Conservation (phyloP, 2,113 vertebrate genomes). For the Oostethus manadensis region DNA sequence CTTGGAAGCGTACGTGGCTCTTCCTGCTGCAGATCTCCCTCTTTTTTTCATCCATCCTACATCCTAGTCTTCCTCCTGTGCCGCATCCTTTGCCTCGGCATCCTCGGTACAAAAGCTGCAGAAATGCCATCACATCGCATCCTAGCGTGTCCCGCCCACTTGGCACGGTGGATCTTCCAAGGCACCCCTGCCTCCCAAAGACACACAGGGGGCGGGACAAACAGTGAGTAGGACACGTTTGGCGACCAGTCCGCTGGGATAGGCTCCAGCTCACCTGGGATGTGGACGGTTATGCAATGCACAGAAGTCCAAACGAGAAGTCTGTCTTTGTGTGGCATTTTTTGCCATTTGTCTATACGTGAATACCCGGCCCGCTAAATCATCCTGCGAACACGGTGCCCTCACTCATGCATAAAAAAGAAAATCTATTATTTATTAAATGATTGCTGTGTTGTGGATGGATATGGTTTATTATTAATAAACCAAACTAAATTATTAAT, state of each 20-base stretch:
- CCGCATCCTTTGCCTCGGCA: constrained; percentile 1
- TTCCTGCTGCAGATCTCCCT: constrained; percentile 62
- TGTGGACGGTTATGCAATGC: neutral
- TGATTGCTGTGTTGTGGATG: too few species aligned
- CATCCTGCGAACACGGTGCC: too few species aligned
- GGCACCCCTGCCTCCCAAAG: constrained; percentile 44
- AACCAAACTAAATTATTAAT: too few species aligned
- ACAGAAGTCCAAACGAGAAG: neutral
- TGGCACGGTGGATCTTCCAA: constrained; percentile 22
- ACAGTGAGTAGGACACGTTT: neutral
- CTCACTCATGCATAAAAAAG: too few species aligned
- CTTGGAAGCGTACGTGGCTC: constrained; percentile 45
- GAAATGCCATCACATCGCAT: constrained; percentile 27
- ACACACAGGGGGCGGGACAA: constrained; percentile 27
- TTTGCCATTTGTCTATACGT: too few species aligned
- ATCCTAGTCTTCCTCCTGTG: constrained; percentile 17
- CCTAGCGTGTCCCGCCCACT: constrained; percentile 17
- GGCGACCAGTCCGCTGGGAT: too few species aligned
- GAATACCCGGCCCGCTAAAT: too few species aligned
- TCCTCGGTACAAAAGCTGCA: constrained; percentile 21
- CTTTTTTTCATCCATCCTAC: constrained; percentile 36
- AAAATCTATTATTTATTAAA: too few species aligned
- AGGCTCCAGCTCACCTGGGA: too few species aligned
- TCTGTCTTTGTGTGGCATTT: neutral
- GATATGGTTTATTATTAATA: too few species aligned